Base-by-base conservation (phyloP, 1,140 invertebrate genomes). In the Pseudomyrmex gracilis region DNA sequence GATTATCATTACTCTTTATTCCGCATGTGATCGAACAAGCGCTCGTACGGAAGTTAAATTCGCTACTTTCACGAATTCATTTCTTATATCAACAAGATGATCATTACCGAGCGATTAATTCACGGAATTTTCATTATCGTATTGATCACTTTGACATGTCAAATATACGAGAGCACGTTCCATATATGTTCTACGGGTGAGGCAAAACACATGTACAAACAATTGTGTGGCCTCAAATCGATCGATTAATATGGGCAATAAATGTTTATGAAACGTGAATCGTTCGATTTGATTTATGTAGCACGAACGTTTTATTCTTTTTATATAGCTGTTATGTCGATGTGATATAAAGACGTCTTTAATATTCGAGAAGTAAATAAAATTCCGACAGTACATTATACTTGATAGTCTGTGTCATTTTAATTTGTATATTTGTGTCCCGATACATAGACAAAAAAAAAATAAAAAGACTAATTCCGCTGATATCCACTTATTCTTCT, bases 221-320 rank as follows among this genome's bases (percentile, higher is more conserved):
- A 70, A 80, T 64, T n/a, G 34, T 67, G 64, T 10, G 9, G 34
- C 45, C 43, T 45, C 17, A 64, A 73, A 88, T 87, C 78, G 82
- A 84, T 85, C 78, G 77, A 86, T 77, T 78, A 90, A 88, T 84
- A 74, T 43, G 57, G 43, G 51, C 64, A 66, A 82, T 90, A 90
- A 90, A 92, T 92, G 84, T 92, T 90, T 91, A 90, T 77, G 85
- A 77, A 89, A 83, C 84, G 86, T 84, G 87, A 80, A 68, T 61
- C 78, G 63, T 80, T 66, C 70, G 47, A 61, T 47, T 60, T n/a
- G 17, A 24, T 63, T 82, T 63, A 82, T 73, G 24, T 43, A 43
- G 24, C 47, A 63, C 10, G 34, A 47, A 47, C 15, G 43, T 57
- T 68, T 78, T 24, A 45, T 70, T 78, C 73, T 57, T 57, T 70